Percentiles rank a stretch among this genome's conserved stretches.
These are phyloP conservation scores for Mohoua ochrocephala DNA, from an alignment of 2,113 vertebrate genomes.

Conservation along the genomic window DNA sequence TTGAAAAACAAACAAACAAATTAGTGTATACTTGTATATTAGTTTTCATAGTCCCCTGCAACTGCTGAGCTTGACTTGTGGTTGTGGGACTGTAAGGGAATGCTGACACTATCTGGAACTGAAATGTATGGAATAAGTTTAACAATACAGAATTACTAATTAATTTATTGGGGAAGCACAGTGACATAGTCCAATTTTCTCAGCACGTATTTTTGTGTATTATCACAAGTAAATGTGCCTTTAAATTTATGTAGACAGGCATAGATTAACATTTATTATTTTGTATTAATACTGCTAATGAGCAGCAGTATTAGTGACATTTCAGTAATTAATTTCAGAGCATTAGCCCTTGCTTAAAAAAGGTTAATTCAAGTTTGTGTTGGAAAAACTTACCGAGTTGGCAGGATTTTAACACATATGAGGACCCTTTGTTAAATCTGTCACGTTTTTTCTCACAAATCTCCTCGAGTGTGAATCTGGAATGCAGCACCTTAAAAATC, in stretches of 20 bases:
- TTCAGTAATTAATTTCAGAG: not conserved
- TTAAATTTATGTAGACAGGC: not conserved
- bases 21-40: not conserved
- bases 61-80: not conserved
- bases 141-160: not conserved
- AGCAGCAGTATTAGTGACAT: not conserved
- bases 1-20: not conserved
- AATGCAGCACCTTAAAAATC: not conserved
- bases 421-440: not conserved
- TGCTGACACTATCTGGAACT: not conserved
- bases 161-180: not conserved
- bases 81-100: not conserved
- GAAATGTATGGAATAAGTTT: not conserved
- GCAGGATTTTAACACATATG: not conserved
- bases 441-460: accelerated
- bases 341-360: not conserved
- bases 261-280: not conserved
- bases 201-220: not conserved
- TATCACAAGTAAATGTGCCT: not conserved
- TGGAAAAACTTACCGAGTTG: not conserved
- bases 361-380: not conserved
- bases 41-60: not conserved
- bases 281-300: not conserved
- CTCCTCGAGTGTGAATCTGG: not conserved
- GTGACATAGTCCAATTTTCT: not conserved